phyloP scores from a whole-genome alignment of 2,113 vertebrate species.

The Macroglossus sobrinus region DNA sequence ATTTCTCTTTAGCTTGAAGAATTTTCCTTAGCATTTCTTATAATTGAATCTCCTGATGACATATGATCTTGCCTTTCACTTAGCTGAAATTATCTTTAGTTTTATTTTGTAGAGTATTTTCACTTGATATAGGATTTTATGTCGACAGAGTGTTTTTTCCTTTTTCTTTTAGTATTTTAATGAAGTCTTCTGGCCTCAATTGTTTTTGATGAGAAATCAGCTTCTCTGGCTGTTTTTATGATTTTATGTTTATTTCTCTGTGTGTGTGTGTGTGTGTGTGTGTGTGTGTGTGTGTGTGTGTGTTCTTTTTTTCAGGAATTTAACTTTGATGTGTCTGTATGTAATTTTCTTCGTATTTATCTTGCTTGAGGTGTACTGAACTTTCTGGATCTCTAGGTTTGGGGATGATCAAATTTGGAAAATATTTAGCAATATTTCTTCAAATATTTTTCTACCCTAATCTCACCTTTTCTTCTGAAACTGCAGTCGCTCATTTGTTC shows the following conservation, averaged over 20 bases:
- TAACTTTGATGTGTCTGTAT: neutral
- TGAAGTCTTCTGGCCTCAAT: neutral
- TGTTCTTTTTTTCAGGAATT: neutral
- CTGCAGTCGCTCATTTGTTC: neutral
- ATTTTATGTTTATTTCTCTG: neutral
- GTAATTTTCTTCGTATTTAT: neutral
- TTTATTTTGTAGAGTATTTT: neutral
- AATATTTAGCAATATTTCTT: neutral
- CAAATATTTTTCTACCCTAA: neutral
- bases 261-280: neutral
- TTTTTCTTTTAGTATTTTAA: neutral
- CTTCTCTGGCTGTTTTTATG: neutral
- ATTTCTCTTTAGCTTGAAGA: neutral
- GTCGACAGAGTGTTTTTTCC: neutral
- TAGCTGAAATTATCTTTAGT: constrained; percentile 8
- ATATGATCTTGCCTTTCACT: neutral
- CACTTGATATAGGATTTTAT: neutral
- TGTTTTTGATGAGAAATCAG: constrained; percentile 14
- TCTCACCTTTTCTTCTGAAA: neutral
- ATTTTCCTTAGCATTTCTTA: neutral
- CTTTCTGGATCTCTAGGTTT: neutral
- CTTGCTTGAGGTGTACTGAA: neutral
- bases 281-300: too few relatives aligned
- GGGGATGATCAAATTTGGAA: neutral
- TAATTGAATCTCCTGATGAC: neutral